Base-by-base conservation (phyloP, 2,888 invertebrate species). In the Phasia obesa region DNA sequence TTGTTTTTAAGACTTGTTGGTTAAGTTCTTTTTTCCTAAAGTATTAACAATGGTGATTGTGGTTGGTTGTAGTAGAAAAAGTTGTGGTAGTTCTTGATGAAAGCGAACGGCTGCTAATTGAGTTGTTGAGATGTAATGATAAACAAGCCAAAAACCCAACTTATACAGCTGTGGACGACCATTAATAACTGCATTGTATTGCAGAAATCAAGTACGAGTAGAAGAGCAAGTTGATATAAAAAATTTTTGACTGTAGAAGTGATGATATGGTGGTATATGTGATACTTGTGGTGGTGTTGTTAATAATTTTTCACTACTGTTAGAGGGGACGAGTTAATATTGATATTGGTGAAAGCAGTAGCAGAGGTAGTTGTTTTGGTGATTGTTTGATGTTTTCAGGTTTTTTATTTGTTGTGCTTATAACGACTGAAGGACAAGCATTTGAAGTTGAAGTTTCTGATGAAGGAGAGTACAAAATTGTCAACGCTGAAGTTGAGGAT, bases 351-450 rank as follows among this genome's bases (percentile, higher is more conserved):
- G 64, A 69, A 74, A 47, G 35, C 69, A 62, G 64, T 79, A 53
- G 62, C 62, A 57, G 69, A 76, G 60, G 77, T 81, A 67, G 81
- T 65, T 81, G 70, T 76, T 67, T 84, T 84, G 83, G 84, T 84
- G 86, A 82, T 82, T 81, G 80, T 85, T 75, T 82, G 83, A 78
- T 80, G 81, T 79, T 84, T 73, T 79, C 81, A 77, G n/a, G n/a
- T n/a, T 76, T 82, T 77, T 78, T 83, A 67, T 69, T 85, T 73
- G 78, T 85, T 73, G 82, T 83, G 80, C 77, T 78, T 74, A 60
- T 42, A 73, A 81, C 75, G 83, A 76, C 70, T 78, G 84, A 78
- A 79, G 71, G 55, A 81, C 77, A 71, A 71, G 83, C 85, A 84
- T 84, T 75, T 85, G 77, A 80, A 78, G 77, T 74, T 81, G 77